These are phyloP conservation scores for Eulemur albifrons DNA, from an alignment of 2,797 vertebrate genomes.

Conservation along the genomic window DNA sequence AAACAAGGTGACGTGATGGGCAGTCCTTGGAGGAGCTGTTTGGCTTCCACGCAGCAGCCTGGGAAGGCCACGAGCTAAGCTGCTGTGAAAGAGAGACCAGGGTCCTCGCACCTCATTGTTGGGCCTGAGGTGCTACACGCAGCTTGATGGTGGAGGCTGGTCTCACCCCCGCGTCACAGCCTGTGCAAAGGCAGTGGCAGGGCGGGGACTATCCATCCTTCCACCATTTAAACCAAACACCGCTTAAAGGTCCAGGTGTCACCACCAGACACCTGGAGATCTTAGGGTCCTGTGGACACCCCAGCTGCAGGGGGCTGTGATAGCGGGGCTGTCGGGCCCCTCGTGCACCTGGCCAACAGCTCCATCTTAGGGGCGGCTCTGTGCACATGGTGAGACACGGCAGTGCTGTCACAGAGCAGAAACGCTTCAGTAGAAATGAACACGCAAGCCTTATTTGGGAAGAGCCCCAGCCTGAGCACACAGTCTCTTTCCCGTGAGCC, in stretches of 20 bases:
- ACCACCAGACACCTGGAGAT: neutral
- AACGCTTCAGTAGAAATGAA: neutral
- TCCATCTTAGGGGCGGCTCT: neutral
- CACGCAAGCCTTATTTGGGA: neutral
- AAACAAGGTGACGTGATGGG: neutral
- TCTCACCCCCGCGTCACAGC: neutral
- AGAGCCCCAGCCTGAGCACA: neutral
- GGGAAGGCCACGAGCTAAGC: neutral
- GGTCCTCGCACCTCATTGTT: neutral
- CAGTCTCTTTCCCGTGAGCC: neutral
- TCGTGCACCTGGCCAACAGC: neutral
- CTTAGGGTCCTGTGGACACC: neutral
- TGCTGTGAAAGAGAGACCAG: neutral
- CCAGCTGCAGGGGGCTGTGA: neutral
- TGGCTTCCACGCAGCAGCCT: neutral
- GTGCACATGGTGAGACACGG: neutral
- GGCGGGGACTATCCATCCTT: neutral
- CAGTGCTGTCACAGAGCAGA: neutral
- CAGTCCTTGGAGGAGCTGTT: neutral
- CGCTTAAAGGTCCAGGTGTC: neutral
- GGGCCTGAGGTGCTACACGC: neutral
- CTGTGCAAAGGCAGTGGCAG: neutral
- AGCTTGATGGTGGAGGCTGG: neutral
- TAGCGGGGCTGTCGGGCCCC: accelerated
- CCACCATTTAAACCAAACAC: neutral